Evolutionary conservation across 2,113 vertebrate genomes (phyloP), one percentile per base, ranked within the genome.

Genomic region (Microcebus griseorufus): DNA sequence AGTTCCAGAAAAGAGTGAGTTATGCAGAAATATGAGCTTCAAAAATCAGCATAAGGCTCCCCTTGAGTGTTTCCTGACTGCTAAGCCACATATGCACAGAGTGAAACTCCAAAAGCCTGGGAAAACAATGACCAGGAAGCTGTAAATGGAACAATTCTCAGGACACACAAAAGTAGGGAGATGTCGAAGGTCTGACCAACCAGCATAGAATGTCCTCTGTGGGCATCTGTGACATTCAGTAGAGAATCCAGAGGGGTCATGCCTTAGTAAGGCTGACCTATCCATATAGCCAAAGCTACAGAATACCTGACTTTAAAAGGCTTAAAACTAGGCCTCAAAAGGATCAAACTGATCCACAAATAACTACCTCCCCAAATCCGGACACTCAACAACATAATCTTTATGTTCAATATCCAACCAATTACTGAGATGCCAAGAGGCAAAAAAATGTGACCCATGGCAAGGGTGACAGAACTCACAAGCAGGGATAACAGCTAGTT

Each of bases 1-100:
- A 76, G 62, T 82, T 92, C 58, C 80, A 88, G 73, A 92, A 95
- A 93, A 34, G 48, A 83, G 20, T 79, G 62, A 73, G 27, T 29
- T 23, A 58, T 16, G 53, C 48, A 88, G 89, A 42, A 55, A 90
- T 83, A 81, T 37, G 27, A 75, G 62, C n/a, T 70, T 83, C 16
- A 39, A 27, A 80, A 81, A 67, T 32, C 48, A 73, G 37, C 18
- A 27, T 4, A 39, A 89, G 55, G 45, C 45, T 78, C 80, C 53
- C 25, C 39, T 69, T 70, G 60, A 70, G 45, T 82, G 70, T 79
- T 60, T 84, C 32, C 65, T 70, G 48, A 93, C 14, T 48, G 22
- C 45, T 67, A 84, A 79, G 64, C 13, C 39, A 76, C 12, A n/a
- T 23, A 7, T 32, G 14, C 13, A 87, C 18, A 58, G 16, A 91